Conservation (phyloP, 2,113 vertebrate genomes). For the Channa maculata region DNA sequence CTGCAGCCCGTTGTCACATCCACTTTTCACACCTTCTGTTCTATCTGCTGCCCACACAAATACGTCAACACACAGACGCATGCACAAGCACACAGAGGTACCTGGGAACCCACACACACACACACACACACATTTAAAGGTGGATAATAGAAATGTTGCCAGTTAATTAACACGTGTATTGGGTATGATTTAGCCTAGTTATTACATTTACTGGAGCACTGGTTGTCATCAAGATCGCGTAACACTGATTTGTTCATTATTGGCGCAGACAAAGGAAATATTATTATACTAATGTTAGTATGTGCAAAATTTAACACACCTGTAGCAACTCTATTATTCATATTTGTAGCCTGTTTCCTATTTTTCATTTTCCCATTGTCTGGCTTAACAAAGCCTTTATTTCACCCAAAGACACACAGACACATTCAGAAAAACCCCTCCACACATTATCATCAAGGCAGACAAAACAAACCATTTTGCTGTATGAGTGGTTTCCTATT, state of each 20-base stretch:
- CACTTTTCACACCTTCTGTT: slow-evolving; percentile 70
- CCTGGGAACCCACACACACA: slow-evolving; percentile 37
- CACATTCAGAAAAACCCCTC: slow-evolving; percentile 43
- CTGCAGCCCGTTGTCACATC: slow-evolving; percentile 67
- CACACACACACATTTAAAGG: slow-evolving; percentile 14
- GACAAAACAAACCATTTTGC: slow-evolving; percentile 74
- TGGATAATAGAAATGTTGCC: slow-evolving; percentile 46
- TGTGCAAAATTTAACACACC: slow-evolving; percentile 64
- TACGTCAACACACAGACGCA: slow-evolving; percentile 19
- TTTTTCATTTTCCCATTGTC: slow-evolving; percentile 50
- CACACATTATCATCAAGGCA: slow-evolving; percentile 65
- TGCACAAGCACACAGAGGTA: not conserved
- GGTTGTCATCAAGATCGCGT: slow-evolving; percentile 33
- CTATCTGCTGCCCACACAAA: slow-evolving; percentile 51
- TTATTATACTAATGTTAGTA: slow-evolving; percentile 17
- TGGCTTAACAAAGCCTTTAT: slow-evolving; percentile 59
- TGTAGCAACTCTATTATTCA: slow-evolving; percentile 59
- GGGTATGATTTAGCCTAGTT: slow-evolving; percentile 45
- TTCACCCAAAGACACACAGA: slow-evolving; percentile 45
- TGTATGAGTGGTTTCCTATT: slow-evolving; percentile 76
- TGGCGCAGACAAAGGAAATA: slow-evolving; percentile 35
- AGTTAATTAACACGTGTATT: slow-evolving; percentile 65
- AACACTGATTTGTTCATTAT: slow-evolving; percentile 45
- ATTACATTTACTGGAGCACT: slow-evolving; percentile 51
- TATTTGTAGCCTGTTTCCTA: slow-evolving; percentile 38